Evolutionary conservation across 1,140 invertebrate species (phyloP).

Genomic region (Copidosoma floridanum): DNA sequence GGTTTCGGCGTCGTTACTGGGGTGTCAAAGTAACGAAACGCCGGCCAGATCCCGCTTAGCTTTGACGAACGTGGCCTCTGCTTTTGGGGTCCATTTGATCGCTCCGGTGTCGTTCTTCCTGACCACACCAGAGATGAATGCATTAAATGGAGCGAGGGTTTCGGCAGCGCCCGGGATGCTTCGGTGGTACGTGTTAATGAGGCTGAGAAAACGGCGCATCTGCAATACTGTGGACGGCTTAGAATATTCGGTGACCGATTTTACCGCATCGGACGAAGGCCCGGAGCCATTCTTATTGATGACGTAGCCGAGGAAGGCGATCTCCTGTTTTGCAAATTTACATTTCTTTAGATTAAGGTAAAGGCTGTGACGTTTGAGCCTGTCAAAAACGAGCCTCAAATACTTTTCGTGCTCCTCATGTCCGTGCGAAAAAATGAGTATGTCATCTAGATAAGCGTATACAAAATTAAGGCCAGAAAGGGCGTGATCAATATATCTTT

Average conservation of each 20-base stretch:
- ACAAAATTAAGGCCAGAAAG: slow-evolving; percentile 31
- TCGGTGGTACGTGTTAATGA: slow-evolving; percentile 39
- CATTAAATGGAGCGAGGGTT: slow-evolving; percentile 22
- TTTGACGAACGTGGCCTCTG: slow-evolving; percentile 1
- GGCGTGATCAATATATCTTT: slow-evolving; percentile 45
- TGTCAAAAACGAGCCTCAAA: slow-evolving; percentile 19
- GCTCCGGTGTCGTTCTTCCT: slow-evolving; percentile 1
- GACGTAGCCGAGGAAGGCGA: background rate
- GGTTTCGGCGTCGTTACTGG: background rate
- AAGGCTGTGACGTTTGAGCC: slow-evolving; percentile 26
- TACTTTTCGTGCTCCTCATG: slow-evolving; percentile 25
- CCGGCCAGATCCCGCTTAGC: background rate
- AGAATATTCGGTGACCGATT: background rate
- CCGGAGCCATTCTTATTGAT: background rate
- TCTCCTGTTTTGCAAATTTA: slow-evolving; percentile 26
- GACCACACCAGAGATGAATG: background rate
- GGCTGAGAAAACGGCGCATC: slow-evolving; percentile 12
- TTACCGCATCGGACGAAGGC: background rate
- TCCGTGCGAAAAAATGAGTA: slow-evolving; percentile 24
- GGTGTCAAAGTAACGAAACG: background rate
- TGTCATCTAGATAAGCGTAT: no score
- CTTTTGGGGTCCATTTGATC: slow-evolving; percentile 3
- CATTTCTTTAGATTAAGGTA: slow-evolving; percentile 37
- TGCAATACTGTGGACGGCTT: background rate
- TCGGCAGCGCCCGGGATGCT: slow-evolving; percentile 25